phyloP scores from a whole-genome alignment of 2,888 invertebrate genomes.

The Gibbula magus region DNA sequence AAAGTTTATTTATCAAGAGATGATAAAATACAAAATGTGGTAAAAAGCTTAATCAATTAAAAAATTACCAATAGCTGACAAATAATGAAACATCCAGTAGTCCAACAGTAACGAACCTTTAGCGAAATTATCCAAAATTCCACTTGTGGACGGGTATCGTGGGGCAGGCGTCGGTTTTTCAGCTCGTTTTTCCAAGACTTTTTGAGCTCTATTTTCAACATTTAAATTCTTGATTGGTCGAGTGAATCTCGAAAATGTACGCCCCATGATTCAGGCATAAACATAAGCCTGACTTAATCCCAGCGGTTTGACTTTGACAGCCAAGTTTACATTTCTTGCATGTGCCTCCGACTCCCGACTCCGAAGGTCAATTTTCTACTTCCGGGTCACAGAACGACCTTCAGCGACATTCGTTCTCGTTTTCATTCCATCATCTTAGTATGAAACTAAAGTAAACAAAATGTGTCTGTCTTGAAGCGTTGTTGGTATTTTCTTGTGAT shows the following conservation, averaged over 20 bases:
- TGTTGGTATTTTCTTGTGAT: too few species aligned
- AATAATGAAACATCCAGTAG: too few species aligned
- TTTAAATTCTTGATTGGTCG: conserved; percentile 55
- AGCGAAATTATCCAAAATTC: conserved; percentile 34
- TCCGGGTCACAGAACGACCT: conserved; percentile 10
- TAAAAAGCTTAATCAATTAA: too few species aligned
- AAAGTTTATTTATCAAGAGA: too few species aligned
- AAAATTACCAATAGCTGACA: too few species aligned
- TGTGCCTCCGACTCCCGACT: not conserved
- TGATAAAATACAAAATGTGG: too few species aligned
- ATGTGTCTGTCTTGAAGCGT: too few species aligned
- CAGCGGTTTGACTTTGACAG: not conserved
- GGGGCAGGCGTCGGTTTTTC: conserved; percentile 46
- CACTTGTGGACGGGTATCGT: conserved; percentile 37
- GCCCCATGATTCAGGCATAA: conserved; percentile 15
- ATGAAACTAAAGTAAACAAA: too few species aligned
- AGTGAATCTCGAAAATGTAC: conserved; percentile 28
- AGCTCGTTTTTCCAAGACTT: conserved; percentile 47
- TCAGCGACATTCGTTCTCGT: not conserved
- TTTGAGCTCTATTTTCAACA: conserved; percentile 58
- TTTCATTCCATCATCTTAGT: too few species aligned
- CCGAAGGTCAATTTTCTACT: not conserved
- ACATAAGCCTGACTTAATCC: not conserved
- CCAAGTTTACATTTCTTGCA: not conserved
- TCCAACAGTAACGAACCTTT: conserved; percentile 31